A percentile compares a stretch with the other conserved stretches of the same genome.
These are phyloP conservation scores for Pachymerium ferrugineum DNA, from an alignment of 2,888 invertebrate genomes.

Conservation along the genomic window DNA sequence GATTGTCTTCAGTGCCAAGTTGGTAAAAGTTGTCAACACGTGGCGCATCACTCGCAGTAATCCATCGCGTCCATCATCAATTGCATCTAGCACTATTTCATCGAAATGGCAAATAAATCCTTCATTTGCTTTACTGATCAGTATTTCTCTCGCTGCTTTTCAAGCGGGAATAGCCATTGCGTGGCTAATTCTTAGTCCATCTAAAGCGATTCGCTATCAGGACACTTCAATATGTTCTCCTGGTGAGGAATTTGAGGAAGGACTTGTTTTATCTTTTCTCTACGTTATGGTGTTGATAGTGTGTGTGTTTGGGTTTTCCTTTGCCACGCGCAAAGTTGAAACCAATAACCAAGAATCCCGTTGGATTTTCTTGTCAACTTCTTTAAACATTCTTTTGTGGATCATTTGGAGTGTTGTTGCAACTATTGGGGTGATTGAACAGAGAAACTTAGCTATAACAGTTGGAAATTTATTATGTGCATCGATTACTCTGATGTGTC, in stretches of 20 bases:
- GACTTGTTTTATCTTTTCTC: conserved; percentile 47
- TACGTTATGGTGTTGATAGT: conserved; percentile 49
- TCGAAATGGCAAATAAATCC: conserved; percentile 41
- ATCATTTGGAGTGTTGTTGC: conserved; percentile 47
- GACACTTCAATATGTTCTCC: conserved; percentile 42
- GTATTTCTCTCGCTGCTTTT: conserved; percentile 41
- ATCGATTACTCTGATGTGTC: conserved; percentile 45
- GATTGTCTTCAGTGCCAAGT: conserved; percentile 48
- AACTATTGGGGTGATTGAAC: conserved; percentile 43
- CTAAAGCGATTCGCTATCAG: conserved; percentile 39
- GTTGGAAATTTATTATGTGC: conserved; percentile 48
- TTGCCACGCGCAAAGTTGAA: conserved; percentile 45
- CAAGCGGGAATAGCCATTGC: conserved; percentile 49
- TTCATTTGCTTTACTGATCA: conserved; percentile 40
- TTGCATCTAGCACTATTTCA: not conserved
- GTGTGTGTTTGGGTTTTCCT: conserved; percentile 46
- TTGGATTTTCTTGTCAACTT: conserved; percentile 47
- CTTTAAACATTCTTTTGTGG: conserved; percentile 46
- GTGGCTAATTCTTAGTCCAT: conserved; percentile 48
- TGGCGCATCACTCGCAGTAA: conserved; percentile 44
- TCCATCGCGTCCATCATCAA: not conserved
- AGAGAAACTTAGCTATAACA: conserved; percentile 47
- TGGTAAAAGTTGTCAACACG: conserved; percentile 49
- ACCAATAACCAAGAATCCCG: conserved; percentile 48
- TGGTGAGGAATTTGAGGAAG: conserved; percentile 46